Evolutionary conservation across 2,888 invertebrate species (phyloP).

Genomic region (Torymus texanus): DNA sequence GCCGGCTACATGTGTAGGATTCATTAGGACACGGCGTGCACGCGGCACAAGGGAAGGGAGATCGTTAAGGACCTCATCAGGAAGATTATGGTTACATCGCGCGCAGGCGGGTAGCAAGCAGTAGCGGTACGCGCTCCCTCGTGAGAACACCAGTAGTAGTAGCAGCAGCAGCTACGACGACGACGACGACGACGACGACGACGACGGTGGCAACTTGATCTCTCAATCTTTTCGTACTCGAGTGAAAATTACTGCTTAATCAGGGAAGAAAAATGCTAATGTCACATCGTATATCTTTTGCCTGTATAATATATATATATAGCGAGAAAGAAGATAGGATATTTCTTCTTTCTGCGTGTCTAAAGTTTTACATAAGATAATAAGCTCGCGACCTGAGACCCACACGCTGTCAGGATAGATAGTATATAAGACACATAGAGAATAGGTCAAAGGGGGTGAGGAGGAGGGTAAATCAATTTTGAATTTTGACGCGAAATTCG

Average conservation of each 20-base stretch:
- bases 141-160: neutral
- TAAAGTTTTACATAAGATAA: constrained; percentile 25
- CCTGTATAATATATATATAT: constrained; percentile 17
- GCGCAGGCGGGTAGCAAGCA: neutral
- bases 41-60: constrained; percentile 8
- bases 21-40: constrained; percentile 44
- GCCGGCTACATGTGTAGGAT: constrained; percentile 52
- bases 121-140: neutral
- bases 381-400: no score
- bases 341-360: neutral
- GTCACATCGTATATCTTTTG: constrained; percentile 29
- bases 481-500: no score
- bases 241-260: constrained; percentile 57
- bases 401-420: no score
- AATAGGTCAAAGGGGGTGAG: no score
- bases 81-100: constrained; percentile 59
- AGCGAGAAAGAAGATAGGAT: no score
- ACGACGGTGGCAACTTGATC: constrained; percentile 47
- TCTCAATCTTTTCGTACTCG: constrained; percentile 54
- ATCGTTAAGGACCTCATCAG: constrained; percentile 59
- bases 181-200: no score
- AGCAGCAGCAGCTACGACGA: no score
- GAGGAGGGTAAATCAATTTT: no score
- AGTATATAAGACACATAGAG: no score
- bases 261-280: constrained; percentile 57